phyloP scores from a whole-genome alignment of 2,888 invertebrate genomes.

The Plebejus argus region DNA sequence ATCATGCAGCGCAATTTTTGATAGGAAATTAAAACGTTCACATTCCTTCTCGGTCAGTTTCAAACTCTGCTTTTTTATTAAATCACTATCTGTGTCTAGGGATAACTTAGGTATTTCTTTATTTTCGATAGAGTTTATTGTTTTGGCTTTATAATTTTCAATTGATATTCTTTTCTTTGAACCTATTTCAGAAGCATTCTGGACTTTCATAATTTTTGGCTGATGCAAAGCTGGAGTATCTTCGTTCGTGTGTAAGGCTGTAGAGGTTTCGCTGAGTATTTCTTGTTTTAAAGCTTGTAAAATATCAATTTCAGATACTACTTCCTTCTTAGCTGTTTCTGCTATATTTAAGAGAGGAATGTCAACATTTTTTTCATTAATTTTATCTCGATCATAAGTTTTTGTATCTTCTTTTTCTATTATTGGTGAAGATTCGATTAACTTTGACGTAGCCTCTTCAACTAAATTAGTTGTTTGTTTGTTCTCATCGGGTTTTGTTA shows the following conservation, averaged over 20 bases:
- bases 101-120: neutral
- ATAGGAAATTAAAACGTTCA: conserved; percentile 68
- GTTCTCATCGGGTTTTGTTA: neutral
- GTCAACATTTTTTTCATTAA: conserved; percentile 45
- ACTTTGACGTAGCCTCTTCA: neutral
- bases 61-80: conserved; percentile 61
- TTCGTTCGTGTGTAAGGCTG: conserved; percentile 53
- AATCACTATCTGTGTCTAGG: conserved; percentile 50
- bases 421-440: conserved; percentile 8
- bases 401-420: neutral
- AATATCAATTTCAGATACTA: conserved; percentile 72
- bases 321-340: conserved; percentile 50
- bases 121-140: conserved; percentile 41
- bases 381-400: neutral
- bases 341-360: conserved; percentile 59
- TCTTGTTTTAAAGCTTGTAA: conserved; percentile 74
- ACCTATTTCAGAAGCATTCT: conserved; percentile 57
- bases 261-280: conserved; percentile 64
- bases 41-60: conserved; percentile 75
- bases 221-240: conserved; percentile 66
- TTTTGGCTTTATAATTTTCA: conserved; percentile 73
- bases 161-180: conserved; percentile 73
- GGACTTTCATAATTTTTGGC: conserved; percentile 69
- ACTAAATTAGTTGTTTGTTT: neutral
- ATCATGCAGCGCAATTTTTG: conserved; percentile 56